phyloP scores from a whole-genome alignment of 2,113 vertebrate species.

The Marmota flaviventris region DNA sequence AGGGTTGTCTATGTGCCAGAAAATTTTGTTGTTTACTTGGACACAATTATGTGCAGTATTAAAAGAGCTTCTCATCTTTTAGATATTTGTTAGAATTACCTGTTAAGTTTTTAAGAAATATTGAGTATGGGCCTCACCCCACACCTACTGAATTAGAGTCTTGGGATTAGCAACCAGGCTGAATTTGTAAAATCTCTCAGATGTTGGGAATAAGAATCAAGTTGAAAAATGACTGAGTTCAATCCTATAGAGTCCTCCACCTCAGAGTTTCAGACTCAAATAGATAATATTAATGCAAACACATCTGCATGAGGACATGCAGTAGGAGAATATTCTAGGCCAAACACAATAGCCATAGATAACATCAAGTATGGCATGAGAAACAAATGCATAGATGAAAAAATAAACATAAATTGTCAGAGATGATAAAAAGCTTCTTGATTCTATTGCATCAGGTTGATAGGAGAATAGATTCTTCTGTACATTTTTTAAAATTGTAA shows the following conservation, averaged over 20 bases:
- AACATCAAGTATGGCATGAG: neutral
- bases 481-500: neutral
- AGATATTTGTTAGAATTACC: neutral
- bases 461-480: neutral
- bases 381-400: neutral
- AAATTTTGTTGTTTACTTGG: neutral
- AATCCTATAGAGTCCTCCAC: neutral
- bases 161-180: neutral
- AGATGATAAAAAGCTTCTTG: neutral
- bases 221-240: neutral
- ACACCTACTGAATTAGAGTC: neutral
- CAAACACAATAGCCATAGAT: neutral
- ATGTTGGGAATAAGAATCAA: neutral
- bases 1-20: neutral
- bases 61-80: neutral
- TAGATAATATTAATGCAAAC: neutral
- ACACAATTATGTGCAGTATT: neutral
- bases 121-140: neutral
- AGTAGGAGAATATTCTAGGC: conserved; percentile 26
- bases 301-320: neutral
- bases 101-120: neutral
- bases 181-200: neutral
- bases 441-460: neutral
- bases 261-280: neutral
- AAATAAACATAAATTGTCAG: neutral